Evolutionary conservation across 23 tunicate species (phyloP).

Genomic region (Ciona savignyi): DNA sequence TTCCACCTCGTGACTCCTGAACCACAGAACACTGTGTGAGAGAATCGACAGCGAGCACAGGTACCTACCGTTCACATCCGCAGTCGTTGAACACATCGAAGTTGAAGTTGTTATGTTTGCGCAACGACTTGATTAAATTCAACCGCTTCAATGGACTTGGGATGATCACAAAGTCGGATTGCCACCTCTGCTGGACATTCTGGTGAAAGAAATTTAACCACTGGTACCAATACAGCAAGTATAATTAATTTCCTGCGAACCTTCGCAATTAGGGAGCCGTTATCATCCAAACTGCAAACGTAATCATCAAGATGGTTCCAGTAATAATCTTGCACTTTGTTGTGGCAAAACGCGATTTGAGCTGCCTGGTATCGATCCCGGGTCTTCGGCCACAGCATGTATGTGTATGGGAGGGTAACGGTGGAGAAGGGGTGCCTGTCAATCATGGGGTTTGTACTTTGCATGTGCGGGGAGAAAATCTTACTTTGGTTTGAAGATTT

Average conservation of each 20-base stretch:
- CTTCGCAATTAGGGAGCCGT: neutral
- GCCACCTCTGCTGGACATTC: no score
- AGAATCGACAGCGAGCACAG: neutral
- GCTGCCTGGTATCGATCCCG: constrained; percentile 34
- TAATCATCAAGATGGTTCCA: constrained; percentile 78
- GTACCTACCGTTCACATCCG: neutral
- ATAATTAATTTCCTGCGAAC: neutral
- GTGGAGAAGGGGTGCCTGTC: constrained; percentile 50
- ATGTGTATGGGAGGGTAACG: constrained; percentile 36
- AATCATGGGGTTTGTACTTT: no score
- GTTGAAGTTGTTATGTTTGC: neutral
- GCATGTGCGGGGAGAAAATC: neutral
- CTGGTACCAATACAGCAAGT: no score
- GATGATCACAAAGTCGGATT: neutral
- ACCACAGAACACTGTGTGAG: neutral
- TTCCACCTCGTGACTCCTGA: constrained; percentile 10
- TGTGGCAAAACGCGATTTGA: constrained; percentile 35
- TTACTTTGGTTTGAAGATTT: constrained; percentile 64
- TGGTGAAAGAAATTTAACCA: no score
- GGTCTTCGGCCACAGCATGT: constrained; percentile 80
- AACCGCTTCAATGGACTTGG: neutral
- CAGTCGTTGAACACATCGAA: neutral
- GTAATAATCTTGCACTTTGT: constrained; percentile 51
- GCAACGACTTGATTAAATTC: no score
- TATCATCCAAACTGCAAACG: constrained; percentile 27